phyloP scores from a whole-genome alignment of 2,888 invertebrate species.

The Carabus problematicus region DNA sequence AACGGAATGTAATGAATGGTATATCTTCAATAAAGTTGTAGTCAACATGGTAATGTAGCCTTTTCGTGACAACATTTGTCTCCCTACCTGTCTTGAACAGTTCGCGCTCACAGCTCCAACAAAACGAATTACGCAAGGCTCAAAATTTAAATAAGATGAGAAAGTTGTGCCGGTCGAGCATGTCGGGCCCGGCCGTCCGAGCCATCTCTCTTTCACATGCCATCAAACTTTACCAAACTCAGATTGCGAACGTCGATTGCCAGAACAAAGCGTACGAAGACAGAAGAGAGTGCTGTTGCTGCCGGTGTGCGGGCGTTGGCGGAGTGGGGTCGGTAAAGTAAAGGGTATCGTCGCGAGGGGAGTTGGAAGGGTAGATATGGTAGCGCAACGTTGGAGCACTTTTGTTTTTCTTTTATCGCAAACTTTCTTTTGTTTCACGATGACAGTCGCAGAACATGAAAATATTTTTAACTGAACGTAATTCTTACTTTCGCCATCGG shows the following conservation, averaged over 20 bases:
- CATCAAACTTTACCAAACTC: conserved; percentile 58
- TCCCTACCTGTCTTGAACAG: too few species aligned
- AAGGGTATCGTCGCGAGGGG: background rate
- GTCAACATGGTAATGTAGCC: too few species aligned
- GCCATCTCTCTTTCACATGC: conserved; percentile 52
- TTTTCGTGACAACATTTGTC: too few species aligned
- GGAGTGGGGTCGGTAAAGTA: conserved; percentile 1
- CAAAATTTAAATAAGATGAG: conserved; percentile 31
- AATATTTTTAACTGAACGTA: conserved; percentile 41
- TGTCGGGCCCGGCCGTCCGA: background rate
- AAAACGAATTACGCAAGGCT: conserved; percentile 21
- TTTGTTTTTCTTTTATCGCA: conserved; percentile 42
- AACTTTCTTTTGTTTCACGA: conserved; percentile 32
- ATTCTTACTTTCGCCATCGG: conserved; percentile 27
- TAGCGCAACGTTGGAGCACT: conserved; percentile 19
- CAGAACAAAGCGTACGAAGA: conserved; percentile 40
- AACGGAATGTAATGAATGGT: too few species aligned
- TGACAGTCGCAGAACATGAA: conserved; percentile 38
- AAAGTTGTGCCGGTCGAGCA: conserved; percentile 22
- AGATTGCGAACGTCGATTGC: conserved; percentile 58
- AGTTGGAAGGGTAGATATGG: conserved; percentile 16
- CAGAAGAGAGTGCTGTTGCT: conserved; percentile 37
- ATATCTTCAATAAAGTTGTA: too few species aligned
- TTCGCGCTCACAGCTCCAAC: background rate
- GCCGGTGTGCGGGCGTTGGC: conserved; percentile 41